phyloP scores from a whole-genome alignment of 2,888 invertebrate genomes.

The Scaptomyza caliginosa region DNA sequence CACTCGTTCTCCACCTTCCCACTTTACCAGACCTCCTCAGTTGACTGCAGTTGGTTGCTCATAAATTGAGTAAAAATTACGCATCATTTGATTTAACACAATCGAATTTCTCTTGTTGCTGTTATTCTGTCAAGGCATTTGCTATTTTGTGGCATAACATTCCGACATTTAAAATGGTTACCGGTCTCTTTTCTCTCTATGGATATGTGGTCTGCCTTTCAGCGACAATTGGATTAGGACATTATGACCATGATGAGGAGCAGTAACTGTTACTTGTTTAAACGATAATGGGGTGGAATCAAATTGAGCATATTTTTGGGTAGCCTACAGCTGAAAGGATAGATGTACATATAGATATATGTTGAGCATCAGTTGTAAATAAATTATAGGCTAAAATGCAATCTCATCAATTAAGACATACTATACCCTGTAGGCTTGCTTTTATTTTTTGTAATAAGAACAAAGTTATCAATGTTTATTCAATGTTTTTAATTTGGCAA shows the following conservation, averaged over 20 bases:
- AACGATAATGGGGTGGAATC: conserved; percentile 28
- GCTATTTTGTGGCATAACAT: conserved; percentile 38
- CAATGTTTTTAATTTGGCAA: too few relatives aligned
- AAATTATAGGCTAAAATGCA: not conserved
- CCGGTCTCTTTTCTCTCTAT: conserved; percentile 9
- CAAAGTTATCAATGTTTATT: too few relatives aligned
- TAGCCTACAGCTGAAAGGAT: not conserved
- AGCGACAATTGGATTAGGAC: conserved; percentile 71
- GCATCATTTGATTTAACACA: conserved; percentile 79
- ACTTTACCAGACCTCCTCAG: not conserved
- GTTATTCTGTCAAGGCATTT: conserved; percentile 51
- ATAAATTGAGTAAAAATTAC: conserved; percentile 77
- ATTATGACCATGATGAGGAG: conserved; percentile 43
- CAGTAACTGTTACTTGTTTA: conserved; percentile 8
- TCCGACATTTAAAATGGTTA: conserved; percentile 32
- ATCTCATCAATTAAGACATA: not conserved
- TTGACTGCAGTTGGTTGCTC: conserved; percentile 40
- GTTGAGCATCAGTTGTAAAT: not conserved
- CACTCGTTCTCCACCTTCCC: conserved; percentile 21
- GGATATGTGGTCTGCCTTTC: conserved; percentile 33
- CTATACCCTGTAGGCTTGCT: too few relatives aligned
- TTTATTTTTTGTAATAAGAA: too few relatives aligned
- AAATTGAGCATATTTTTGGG: conserved; percentile 42
- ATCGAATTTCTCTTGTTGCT: conserved; percentile 53
- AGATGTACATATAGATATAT: not conserved